These are phyloP conservation scores for Hanleya hanleyi DNA, from an alignment of 2,888 invertebrate species.

Conservation along the genomic window DNA sequence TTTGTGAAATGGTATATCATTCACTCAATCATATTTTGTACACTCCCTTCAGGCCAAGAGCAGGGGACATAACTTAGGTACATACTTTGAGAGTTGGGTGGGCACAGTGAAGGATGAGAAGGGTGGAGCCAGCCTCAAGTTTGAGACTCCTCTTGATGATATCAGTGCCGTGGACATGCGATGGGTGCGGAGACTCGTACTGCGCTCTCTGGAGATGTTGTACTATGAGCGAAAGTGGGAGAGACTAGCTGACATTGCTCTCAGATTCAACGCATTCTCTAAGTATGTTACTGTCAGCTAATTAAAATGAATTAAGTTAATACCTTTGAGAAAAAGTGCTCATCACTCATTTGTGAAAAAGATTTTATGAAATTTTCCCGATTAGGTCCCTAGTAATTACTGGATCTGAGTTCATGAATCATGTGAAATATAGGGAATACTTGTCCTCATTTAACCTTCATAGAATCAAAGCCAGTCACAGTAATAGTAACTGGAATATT, in stretches of 20 bases:
- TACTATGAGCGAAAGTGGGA: conserved; percentile 72
- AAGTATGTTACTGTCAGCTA: conserved; percentile 65
- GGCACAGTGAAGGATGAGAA: conserved; percentile 59
- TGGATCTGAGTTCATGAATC: no score
- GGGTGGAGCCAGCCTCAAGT: conserved; percentile 69
- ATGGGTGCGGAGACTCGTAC: conserved; percentile 61
- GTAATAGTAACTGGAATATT: no score
- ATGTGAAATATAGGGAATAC: no score
- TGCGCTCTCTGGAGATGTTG: conserved; percentile 67
- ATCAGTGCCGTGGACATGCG: conserved; percentile 59
- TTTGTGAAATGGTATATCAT: no score
- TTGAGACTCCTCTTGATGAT: conserved; percentile 70
- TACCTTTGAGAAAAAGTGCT: no score
- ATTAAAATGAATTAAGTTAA: no score
- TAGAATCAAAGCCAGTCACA: no score
- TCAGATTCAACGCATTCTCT: conserved; percentile 70
- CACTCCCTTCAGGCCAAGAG: conserved; percentile 49
- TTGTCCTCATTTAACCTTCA: no score
- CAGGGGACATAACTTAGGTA: conserved; percentile 49
- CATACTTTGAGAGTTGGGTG: conserved; percentile 59
- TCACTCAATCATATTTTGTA: no score
- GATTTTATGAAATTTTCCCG: no score
- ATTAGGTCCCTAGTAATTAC: no score
- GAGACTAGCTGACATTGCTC: conserved; percentile 69
- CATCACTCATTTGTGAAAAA: no score